Evolutionary conservation across 2,888 invertebrate genomes (phyloP), one percentile per base, ranked within the genome.

Genomic region (Caenorhabditis wallacei): DNA sequence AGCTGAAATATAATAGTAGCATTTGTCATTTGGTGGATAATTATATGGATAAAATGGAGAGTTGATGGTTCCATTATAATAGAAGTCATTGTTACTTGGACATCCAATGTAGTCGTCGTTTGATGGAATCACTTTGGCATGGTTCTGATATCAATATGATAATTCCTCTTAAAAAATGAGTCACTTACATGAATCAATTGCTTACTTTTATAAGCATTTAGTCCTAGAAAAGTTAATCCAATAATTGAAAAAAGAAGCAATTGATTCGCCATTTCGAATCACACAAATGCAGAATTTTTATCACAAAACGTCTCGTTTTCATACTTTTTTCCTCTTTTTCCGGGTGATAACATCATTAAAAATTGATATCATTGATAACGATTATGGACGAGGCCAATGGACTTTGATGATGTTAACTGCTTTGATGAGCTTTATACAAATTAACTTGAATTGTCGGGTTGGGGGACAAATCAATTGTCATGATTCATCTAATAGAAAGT

Each of bases 21-120:
- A 88, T 61, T 84, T 75, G 56, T 84, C 84, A 37, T 84, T 85
- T 16, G 85, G 82, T 7, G 85, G 86, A 78, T 88, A 88, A 26
- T 74, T 83, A 11, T 53, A 56, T 4, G 88, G 86, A 43, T 80
- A 88, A 1, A 84, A 40, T n/a, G 88, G 88, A 0, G 86, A 86
- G 37, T 76, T 81, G 13, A 88, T 82, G 24, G 78, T 80, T 5
- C 88, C 88, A 46, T 83, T 79, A 56, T 85, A 86, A 61, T 84
- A 88, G 80, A 88, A 88, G 20, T 86, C 86, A 40, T 88, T 88
- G 57, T 88, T 79, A 0, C n/a, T n/a, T 11, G 86, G 86, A 57
- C 88, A 88, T 11, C 87, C 87, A 40, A 85, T 68, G 68, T 71
- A 87, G 61, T 84, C 83, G 35, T 74, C 74, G 4, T 75, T 20